Conservation (phyloP, 1,140 invertebrate genomes). For the Tetramorium alpestre region DNA sequence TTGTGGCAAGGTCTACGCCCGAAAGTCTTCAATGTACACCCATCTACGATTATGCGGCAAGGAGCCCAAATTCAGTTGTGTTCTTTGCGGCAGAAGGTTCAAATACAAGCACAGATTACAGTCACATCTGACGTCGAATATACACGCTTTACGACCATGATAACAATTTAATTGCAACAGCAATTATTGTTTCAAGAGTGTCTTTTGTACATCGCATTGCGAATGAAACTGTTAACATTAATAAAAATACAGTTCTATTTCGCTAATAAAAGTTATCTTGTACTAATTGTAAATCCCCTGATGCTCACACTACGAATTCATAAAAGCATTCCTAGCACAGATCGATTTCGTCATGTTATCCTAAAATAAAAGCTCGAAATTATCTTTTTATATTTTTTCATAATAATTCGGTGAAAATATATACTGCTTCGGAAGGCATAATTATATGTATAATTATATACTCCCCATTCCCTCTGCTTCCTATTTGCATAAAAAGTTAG, state of each 20-base stretch:
- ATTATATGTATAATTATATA: neutral
- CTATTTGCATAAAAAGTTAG: neutral
- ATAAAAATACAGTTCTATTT: slow-evolving; percentile 41
- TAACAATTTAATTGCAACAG: neutral
- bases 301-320: neutral
- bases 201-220: neutral
- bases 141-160: slow-evolving; percentile 46
- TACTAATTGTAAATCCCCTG: neutral
- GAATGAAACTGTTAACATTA: neutral
- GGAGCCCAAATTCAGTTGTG: slow-evolving; percentile 79
- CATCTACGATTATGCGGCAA: slow-evolving; percentile 76
- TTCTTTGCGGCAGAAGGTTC: slow-evolving; percentile 85
- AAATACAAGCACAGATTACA: slow-evolving; percentile 84
- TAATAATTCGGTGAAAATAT: neutral
- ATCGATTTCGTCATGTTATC: neutral
- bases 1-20: slow-evolving; percentile 75
- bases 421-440: neutral
- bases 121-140: slow-evolving; percentile 81
- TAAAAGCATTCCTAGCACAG: neutral
- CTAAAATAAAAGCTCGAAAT: neutral
- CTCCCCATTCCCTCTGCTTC: no score
- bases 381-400: neutral
- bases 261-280: neutral
- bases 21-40: slow-evolving; percentile 75
- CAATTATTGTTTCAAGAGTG: neutral